phyloP scores from a whole-genome alignment of 2,888 invertebrate species.

The Coenonympha arcania region DNA sequence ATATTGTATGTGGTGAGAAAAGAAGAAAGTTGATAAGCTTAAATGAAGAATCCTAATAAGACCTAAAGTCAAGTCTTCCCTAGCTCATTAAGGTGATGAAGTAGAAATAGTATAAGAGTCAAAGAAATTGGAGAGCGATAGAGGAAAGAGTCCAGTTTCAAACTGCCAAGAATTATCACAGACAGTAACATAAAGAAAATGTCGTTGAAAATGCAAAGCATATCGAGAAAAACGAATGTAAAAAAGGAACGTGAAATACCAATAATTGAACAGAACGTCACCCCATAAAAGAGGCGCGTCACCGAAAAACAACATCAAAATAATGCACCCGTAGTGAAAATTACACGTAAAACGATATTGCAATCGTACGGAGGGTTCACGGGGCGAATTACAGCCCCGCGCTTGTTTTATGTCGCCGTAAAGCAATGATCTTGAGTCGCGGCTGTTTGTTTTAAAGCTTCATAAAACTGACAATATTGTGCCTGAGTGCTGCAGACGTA shows the following conservation, averaged over 20 bases:
- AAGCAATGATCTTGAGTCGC: conserved; percentile 31
- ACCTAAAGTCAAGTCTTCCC: too few species aligned
- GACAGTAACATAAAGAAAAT: too few species aligned
- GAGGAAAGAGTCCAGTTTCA: too few species aligned
- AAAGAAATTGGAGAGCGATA: too few species aligned
- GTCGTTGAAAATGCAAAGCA: too few species aligned
- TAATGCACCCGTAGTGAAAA: conserved; percentile 37
- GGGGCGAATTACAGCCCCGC: conserved; percentile 31
- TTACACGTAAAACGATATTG: conserved; percentile 30
- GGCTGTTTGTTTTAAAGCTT: conserved; percentile 23
- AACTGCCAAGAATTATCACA: too few species aligned
- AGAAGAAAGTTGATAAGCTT: too few species aligned
- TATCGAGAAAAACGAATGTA: too few species aligned
- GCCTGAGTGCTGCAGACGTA: conserved; percentile 7
- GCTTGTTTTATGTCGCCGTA: conserved; percentile 31
- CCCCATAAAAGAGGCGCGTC: conserved; percentile 6
- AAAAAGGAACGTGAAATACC: not conserved
- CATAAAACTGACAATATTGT: conserved; percentile 23
- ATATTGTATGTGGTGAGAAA: too few species aligned
- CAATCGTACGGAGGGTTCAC: conserved; percentile 29
- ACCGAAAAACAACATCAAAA: conserved; percentile 23
- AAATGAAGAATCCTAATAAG: too few species aligned
- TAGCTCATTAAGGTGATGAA: too few species aligned
- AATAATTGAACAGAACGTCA: conserved; percentile 2
- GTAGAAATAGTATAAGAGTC: too few species aligned